phyloP scores from a whole-genome alignment of 2,797 vertebrate species.

The Erpetoichthys calabaricus region DNA sequence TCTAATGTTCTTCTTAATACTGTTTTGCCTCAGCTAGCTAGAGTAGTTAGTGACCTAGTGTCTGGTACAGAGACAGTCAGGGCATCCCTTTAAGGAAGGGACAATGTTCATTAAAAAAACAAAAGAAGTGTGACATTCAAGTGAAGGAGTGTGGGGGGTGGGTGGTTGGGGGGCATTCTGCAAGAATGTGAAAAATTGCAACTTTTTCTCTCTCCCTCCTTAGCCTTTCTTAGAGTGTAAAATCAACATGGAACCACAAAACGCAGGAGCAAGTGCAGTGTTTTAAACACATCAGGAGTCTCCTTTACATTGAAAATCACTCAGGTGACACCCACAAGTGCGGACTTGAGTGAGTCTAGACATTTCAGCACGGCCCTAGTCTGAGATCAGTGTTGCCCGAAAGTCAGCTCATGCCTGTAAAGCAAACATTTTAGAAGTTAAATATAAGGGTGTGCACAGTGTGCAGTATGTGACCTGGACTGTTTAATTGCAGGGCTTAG shows the following conservation, averaged over 20 bases:
- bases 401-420: conserved; percentile 3
- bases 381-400: background rate
- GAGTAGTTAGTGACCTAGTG: no score
- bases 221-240: conserved; percentile 10
- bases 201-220: conserved; percentile 9
- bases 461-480: conserved; percentile 4
- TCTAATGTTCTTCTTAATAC: background rate
- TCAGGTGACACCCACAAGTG: no score
- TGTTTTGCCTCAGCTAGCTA: no score
- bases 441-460: conserved; percentile 6
- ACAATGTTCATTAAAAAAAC: no score
- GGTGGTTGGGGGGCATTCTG: background rate
- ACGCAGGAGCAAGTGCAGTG: no score
- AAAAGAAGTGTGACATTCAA: no score
- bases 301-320: no score
- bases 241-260: no score
- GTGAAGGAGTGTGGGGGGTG: background rate
- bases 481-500: conserved; percentile 9
- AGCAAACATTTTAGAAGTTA: conserved; percentile 4
- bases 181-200: conserved; percentile 1
- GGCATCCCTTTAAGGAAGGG: background rate
- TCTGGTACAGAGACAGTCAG: background rate
- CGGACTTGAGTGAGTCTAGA: no score
- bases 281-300: no score
- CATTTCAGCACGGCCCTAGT: background rate